Evolutionary conservation across 2,113 vertebrate genomes (phyloP).

Genomic region (Orycteropus afer): DNA sequence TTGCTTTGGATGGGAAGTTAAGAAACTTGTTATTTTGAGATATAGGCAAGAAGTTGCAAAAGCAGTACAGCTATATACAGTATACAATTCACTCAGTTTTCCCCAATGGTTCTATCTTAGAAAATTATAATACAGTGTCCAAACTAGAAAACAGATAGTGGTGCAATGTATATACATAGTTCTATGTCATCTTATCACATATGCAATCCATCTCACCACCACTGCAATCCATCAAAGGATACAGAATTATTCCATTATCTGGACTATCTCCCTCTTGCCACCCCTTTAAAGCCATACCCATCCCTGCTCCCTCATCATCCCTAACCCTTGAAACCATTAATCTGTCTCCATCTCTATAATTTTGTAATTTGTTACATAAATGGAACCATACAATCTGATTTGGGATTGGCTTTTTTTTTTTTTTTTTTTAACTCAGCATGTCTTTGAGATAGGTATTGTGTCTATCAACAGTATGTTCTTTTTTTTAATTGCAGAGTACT

Average conservation of each 20-base stretch:
- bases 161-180: neutral
- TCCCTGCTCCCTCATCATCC: neutral
- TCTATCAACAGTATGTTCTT: neutral
- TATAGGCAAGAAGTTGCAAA: too few relatives aligned
- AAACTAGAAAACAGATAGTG: neutral
- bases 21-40: too few relatives aligned
- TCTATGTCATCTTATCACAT: neutral
- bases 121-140: too few relatives aligned
- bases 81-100: neutral
- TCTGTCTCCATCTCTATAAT: too few relatives aligned
- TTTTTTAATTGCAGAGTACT: too few relatives aligned
- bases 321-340: too few relatives aligned
- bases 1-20: too few relatives aligned
- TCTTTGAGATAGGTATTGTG: neutral
- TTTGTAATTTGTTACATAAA: too few relatives aligned
- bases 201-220: neutral
- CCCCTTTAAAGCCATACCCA: neutral
- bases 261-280: neutral
- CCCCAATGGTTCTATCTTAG: too few relatives aligned
- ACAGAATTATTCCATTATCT: neutral
- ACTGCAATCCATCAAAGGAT: neutral
- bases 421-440: rapidly evolving
- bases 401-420: neutral
- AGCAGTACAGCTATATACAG: neutral
- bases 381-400: neutral